These are phyloP conservation scores for Rhamnusium bicolor DNA, from an alignment of 2,888 invertebrate genomes.

Conservation along the genomic window DNA sequence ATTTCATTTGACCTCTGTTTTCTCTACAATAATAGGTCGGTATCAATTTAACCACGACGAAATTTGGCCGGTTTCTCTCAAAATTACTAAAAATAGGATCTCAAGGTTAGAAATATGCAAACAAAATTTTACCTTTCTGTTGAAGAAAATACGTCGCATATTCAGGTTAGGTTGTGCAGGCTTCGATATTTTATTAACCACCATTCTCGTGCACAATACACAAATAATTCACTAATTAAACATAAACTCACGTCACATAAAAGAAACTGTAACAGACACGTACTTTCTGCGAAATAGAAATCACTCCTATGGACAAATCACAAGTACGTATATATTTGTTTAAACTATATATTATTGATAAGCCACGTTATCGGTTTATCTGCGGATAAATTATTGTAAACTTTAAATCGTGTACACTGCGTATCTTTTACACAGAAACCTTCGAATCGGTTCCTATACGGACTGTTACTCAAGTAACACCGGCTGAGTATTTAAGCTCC, in stretches of 20 bases:
- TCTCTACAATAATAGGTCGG: neutral
- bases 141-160: conserved; percentile 65
- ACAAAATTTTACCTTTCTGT: conserved; percentile 63
- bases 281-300: neutral
- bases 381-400: conserved; percentile 29
- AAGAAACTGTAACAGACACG: conserved; percentile 12
- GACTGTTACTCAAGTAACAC: conserved; percentile 52
- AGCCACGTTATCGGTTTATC: conserved; percentile 34
- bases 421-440: conserved; percentile 31
- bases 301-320: conserved; percentile 6
- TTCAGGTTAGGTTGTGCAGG: conserved; percentile 65
- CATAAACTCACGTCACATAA: conserved; percentile 49
- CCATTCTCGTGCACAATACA: conserved; percentile 60
- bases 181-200: conserved; percentile 68
- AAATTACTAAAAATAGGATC: conserved; percentile 30
- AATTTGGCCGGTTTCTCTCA: conserved; percentile 23
- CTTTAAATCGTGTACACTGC: conserved; percentile 12
- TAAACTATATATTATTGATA: conserved; percentile 12
- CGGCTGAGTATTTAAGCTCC: conserved; percentile 57
- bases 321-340: neutral
- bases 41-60: neutral
- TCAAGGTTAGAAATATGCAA: conserved; percentile 17
- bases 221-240: conserved; percentile 35
- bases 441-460: conserved; percentile 40
- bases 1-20: conserved; percentile 12